These are phyloP conservation scores for Cotesia vestalis DNA, from an alignment of 1,140 invertebrate species.

Conservation along the genomic window DNA sequence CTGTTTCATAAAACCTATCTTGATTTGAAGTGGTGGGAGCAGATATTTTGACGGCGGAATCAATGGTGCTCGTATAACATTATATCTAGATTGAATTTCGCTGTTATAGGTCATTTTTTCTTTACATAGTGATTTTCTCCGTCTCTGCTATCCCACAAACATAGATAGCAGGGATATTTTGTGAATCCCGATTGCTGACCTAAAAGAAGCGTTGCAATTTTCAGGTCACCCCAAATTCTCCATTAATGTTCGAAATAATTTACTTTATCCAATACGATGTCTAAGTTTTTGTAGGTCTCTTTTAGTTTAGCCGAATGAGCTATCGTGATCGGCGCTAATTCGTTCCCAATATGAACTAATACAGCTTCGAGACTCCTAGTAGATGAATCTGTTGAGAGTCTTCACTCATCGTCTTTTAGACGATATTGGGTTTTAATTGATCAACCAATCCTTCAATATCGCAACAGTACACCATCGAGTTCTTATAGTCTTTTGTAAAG, in stretches of 20 bases:
- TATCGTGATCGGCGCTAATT: conserved; percentile 30
- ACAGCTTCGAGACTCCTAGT: conserved; percentile 52
- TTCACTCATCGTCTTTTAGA: conserved; percentile 16
- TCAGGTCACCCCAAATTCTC: conserved; percentile 21
- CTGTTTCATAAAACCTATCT: conserved; percentile 54
- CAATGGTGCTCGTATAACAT: conserved; percentile 19
- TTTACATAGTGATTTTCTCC: conserved; percentile 12
- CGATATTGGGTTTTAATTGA: conserved; percentile 7
- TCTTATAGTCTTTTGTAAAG: neutral
- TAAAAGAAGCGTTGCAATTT: conserved; percentile 27
- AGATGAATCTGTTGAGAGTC: conserved; percentile 13
- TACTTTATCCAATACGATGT: conserved; percentile 22
- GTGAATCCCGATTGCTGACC: no score
- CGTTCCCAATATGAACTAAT: conserved; percentile 31
- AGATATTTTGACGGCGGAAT: conserved; percentile 5
- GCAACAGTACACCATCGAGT: conserved; percentile 2
- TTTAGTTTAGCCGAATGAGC: conserved; percentile 27
- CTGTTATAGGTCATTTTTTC: conserved; percentile 6
- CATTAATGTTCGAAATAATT: conserved; percentile 30
- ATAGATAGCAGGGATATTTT: no score
- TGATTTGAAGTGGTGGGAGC: conserved; percentile 15
- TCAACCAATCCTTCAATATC: neutral
- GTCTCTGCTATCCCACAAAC: conserved; percentile 28
- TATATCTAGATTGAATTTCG: conserved; percentile 4
- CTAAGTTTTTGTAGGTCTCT: conserved; percentile 36